phyloP scores from a whole-genome alignment of 1,140 invertebrate genomes.

The Tetramorium simillimum region DNA sequence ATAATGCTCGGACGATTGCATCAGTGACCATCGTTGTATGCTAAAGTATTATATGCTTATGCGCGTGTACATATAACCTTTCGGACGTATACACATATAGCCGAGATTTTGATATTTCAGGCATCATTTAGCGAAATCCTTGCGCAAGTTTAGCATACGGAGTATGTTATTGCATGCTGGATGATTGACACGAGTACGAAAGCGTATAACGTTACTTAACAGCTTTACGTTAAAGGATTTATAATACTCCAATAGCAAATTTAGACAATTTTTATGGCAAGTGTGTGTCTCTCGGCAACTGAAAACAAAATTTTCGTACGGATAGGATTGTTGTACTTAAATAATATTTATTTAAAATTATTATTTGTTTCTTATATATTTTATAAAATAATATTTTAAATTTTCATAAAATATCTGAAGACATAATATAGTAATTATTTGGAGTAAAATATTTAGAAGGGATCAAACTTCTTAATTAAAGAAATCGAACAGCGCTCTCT shows the following conservation, averaged over 20 bases:
- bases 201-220: conserved; percentile 8
- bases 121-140: conserved; percentile 43
- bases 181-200: conserved; percentile 34
- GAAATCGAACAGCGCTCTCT: neutral
- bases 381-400: neutral
- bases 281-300: neutral
- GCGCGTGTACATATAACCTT: conserved; percentile 66
- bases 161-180: conserved; percentile 11
- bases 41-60: conserved; percentile 54
- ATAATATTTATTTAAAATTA: neutral
- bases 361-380: neutral
- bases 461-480: neutral
- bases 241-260: neutral
- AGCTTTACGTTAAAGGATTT: neutral
- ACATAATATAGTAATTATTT: neutral
- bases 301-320: neutral
- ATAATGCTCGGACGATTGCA: conserved; percentile 68
- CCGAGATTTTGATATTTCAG: conserved; percentile 55
- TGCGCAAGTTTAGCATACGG: conserved; percentile 32
- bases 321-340: neutral
- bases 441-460: neutral
- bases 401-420: neutral
- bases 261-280: neutral
- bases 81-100: conserved; percentile 35
- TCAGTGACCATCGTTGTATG: conserved; percentile 56